Evolutionary conservation across 2,113 vertebrate species (phyloP), one percentile per base, ranked within the genome.

Genomic region (Oophaga pumilio): DNA sequence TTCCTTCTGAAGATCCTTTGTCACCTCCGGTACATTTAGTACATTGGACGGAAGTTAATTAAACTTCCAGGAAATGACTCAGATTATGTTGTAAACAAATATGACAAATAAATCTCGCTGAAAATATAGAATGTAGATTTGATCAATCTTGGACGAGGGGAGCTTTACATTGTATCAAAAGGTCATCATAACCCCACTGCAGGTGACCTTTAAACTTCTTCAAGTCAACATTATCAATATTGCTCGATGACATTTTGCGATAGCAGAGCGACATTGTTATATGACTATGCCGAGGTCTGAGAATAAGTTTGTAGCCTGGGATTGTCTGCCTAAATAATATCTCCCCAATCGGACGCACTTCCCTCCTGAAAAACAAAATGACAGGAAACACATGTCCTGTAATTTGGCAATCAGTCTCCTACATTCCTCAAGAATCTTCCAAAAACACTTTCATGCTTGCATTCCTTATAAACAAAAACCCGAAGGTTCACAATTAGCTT

Each of bases 351-450:
- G 33, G 87, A 81, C 87, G 81, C 71, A 88, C 87, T 88, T 88
- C 87, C 87, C 80, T 88, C 87, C 87, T 88, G 87, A 59, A 88
- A 88, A 88, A 88, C 81, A 88, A 88, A 88, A 83, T 76, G 87
- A 43, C 87, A 88, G 87, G 87, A 88, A 88, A 88, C 80, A 88
- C 87, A 88, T 88, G 87, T 83, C 74, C 33, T 50, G 73, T 88
- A 68, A 88, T 77, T 77, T 88, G 81, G 87, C 87, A 88, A 84
- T 62, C 81, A 88, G 60, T 88, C 87, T 64, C 62, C 74, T 28
- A 77, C 80, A 88, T 83, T 88, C 87, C 73, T 88, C 87, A 88
- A 88, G 87, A 88, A 88, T 88, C 80, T 77, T 88, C 87, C 87
- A 88, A 88, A 87, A 88, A 88, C 87, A 88, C 87, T 88, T 87